Base-by-base conservation (phyloP, 2,888 invertebrate species). In the Lathronympha strigana region DNA sequence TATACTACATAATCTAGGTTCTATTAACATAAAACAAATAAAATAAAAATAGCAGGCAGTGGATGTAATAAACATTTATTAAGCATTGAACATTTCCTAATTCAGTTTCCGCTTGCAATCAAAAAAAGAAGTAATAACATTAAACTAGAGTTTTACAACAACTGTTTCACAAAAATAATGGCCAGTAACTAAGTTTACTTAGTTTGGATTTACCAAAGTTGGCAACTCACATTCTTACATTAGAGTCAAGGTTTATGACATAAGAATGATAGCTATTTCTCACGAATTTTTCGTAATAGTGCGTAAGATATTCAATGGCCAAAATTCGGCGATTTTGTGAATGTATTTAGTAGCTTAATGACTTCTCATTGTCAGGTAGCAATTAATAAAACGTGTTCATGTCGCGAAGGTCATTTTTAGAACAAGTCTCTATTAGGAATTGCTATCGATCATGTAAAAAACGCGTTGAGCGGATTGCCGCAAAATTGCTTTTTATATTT, bases 231-330 rank as follows among this genome's bases (percentile, higher is more conserved):
- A 60, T 62, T 38, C 53, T 67, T 21, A 61, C 49, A 61, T 61
- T 23, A 62, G 68, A 67, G 54, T 43, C 77, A 81, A 83, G 83
- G 83, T 75, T 80, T 78, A 74, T 75, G 63, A 68, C 71, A 69
- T 66, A 62, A 54, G 71, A 73, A 73, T 69, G 72, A 73, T 60
- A 38, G 54, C 47, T 66, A 66, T 66, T 66, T 66, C 54, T 66
- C 61, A 61, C 61, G 54, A 54, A 33, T 60, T 58, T 64, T 64
- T 61, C 60, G 64, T 64, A 64, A 64, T 54, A 61, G 60, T 61
- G 60, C 60, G 47, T 66, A 49, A 54, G 54, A 28, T 66, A 60
- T 58, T 53, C 64, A 58, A 66, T 47, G 36, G 15, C 8, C 31
- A 45, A 21, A 53, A 61, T 49, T 15, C 9, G 50, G 25, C 25